phyloP scores from a whole-genome alignment of 2,888 invertebrate genomes.

The Dryadula phaetusa region DNA sequence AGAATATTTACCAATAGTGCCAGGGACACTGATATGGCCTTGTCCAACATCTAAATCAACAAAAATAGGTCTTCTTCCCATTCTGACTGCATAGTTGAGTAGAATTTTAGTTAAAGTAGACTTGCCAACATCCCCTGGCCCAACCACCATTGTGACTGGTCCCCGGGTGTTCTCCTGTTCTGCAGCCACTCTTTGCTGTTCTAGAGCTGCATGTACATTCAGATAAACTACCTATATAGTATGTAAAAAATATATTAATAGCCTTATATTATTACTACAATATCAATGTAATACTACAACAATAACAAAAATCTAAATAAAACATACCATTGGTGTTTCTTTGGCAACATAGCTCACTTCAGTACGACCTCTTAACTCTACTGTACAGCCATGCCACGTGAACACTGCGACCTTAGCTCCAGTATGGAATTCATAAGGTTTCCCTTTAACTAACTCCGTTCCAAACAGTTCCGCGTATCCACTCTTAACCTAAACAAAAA shows the following conservation, averaged over 20 bases:
- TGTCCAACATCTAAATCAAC: constrained; percentile 99
- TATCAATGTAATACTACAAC: neutral
- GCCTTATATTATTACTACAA: neutral
- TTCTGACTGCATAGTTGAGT: constrained; percentile 97
- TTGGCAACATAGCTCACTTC: constrained; percentile 97
- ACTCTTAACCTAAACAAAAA: constrained; percentile 87
- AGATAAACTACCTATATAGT: constrained; percentile 89
- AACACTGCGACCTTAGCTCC: constrained; percentile 98
- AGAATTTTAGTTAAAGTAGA: constrained; percentile 94
- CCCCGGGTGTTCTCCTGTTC: constrained; percentile 90
- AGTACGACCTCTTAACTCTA: constrained; percentile 94
- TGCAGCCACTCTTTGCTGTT: constrained; percentile 93
- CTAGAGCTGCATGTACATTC: constrained; percentile 97
- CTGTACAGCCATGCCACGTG: constrained; percentile 96
- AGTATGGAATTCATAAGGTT: constrained; percentile 93
- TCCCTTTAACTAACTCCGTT: constrained; percentile 96
- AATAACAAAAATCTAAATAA: neutral
- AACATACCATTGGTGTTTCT: constrained; percentile 95
- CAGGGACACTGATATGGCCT: constrained; percentile 95
- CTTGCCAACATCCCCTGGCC: constrained; percentile 98
- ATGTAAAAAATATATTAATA: neutral
- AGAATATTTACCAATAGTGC: constrained; percentile 88
- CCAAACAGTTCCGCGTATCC: constrained; percentile 99
- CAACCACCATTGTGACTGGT: constrained; percentile 95
- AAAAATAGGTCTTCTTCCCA: constrained; percentile 94